These are phyloP conservation scores for Dermatophagoides farinae DNA, from an alignment of 1,140 invertebrate species.

Conservation along the genomic window DNA sequence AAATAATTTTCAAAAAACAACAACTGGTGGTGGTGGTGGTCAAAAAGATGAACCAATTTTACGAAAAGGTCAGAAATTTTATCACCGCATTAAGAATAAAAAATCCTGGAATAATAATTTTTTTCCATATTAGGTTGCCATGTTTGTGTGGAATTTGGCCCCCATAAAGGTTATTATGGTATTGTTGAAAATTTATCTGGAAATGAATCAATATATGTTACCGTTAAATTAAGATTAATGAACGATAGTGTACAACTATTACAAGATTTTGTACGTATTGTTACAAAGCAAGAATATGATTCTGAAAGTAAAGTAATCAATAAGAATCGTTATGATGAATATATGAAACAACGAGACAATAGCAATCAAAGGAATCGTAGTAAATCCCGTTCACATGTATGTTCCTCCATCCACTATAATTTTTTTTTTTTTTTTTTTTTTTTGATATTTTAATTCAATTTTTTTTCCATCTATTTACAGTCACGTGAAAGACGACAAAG, in stretches of 20 bases:
- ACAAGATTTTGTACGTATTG: constrained; percentile 50
- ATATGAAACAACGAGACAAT: constrained; percentile 3
- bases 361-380: neutral
- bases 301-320: constrained; percentile 44
- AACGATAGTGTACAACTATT: constrained; percentile 45
- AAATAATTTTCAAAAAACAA: constrained; percentile 20
- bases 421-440: no score
- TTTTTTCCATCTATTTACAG: no score
- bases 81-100: no score
- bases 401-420: no score
- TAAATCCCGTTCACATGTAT: neutral
- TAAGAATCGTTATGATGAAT: constrained; percentile 16
- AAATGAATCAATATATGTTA: constrained; percentile 45
- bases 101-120: no score
- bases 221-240: constrained; percentile 52
- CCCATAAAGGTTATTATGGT: constrained; percentile 53
- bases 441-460: no score
- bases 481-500: no score
- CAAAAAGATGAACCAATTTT: constrained; percentile 24
- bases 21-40: no score
- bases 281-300: constrained; percentile 51
- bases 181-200: constrained; percentile 67
- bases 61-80: neutral
- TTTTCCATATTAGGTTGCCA: constrained; percentile 33
- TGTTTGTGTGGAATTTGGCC: constrained; percentile 48